A percentile compares a stretch with the other conserved stretches of the same genome.
phyloP scores from a whole-genome alignment of 2,797 vertebrate genomes.

The Scleropages formosus region DNA sequence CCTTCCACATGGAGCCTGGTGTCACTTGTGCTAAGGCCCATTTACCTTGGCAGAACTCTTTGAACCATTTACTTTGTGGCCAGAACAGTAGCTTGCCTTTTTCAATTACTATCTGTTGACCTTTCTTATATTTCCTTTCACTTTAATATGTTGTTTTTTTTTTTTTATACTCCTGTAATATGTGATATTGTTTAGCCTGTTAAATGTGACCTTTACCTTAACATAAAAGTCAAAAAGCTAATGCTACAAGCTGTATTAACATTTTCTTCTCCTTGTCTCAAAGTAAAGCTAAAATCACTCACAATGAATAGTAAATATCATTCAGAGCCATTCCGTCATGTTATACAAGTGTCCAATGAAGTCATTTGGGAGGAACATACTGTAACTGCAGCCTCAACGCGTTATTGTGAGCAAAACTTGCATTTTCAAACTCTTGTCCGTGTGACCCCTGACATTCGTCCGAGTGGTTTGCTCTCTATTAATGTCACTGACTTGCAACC shows the following conservation, averaged over 20 bases:
- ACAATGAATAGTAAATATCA: not conserved
- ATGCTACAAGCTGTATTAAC: not conserved
- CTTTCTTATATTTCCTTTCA: slow-evolving; percentile 2
- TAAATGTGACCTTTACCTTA: not conserved
- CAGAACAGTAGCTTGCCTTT: not conserved
- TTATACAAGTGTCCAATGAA: not conserved
- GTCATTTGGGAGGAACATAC: not conserved
- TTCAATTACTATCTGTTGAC: slow-evolving; percentile 14
- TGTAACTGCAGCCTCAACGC: not conserved
- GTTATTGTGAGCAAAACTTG: not conserved
- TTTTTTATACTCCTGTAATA: not conserved
- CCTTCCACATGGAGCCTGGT: not conserved
- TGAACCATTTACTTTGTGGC: slow-evolving; percentile 9
- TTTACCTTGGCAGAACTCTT: not conserved
- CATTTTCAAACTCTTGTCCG: not conserved
- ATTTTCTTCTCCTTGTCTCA: not conserved
- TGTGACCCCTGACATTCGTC: slow-evolving; percentile 2
- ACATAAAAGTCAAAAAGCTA: not conserved
- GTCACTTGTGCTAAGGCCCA: slow-evolving; percentile 2
- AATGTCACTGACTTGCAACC: no score
- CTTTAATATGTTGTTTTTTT: not conserved
- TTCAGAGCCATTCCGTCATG: slow-evolving; percentile 18
- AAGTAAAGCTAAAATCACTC: not conserved
- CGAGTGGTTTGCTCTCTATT: not conserved
- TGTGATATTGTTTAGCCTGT: not conserved